A percentile compares a stretch with the other conserved stretches of the same genome.
Evolutionary conservation across 2,113 vertebrate genomes (phyloP).

Genomic region (Pogona vitticeps): DNA sequence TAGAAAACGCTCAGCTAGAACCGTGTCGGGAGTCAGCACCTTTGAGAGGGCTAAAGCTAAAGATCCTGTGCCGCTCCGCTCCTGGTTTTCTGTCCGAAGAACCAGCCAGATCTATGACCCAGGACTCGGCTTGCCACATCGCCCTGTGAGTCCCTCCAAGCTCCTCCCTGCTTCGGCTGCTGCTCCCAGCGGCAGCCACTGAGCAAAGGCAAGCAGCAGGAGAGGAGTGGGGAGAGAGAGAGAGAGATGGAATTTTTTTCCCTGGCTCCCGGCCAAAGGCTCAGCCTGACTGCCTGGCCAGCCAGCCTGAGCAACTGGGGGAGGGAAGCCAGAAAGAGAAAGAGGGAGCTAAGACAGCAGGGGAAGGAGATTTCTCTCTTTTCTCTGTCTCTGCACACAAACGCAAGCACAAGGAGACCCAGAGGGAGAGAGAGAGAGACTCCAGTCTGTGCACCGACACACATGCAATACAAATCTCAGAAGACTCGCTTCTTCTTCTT

Average conservation of each 20-base stretch:
- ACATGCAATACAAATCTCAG: not conserved
- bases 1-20: no score
- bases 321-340: not conserved
- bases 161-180: not conserved
- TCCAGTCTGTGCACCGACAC: not conserved
- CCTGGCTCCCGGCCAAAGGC: constrained; percentile 24
- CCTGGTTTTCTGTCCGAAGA: not conserved
- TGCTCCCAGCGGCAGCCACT: constrained; percentile 19
- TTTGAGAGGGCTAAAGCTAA: no score
- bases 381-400: not conserved
- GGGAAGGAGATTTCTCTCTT: not conserved
- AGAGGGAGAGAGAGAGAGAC: not conserved
- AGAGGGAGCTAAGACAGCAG: not conserved
- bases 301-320: not conserved
- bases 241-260: constrained; percentile 33
- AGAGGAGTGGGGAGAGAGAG: no score
- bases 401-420: not conserved
- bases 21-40: not conserved
- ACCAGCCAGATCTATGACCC: not conserved
- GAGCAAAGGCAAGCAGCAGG: not conserved
- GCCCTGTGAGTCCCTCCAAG: not conserved
- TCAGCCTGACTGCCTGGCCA: constrained; percentile 14
- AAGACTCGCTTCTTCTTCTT: not conserved
- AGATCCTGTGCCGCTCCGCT: not conserved
- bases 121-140: not conserved